A percentile compares a stretch with the other conserved stretches of the same genome.
Conservation (phyloP, 2,888 invertebrate species). For the Exocentrus adspersus region DNA sequence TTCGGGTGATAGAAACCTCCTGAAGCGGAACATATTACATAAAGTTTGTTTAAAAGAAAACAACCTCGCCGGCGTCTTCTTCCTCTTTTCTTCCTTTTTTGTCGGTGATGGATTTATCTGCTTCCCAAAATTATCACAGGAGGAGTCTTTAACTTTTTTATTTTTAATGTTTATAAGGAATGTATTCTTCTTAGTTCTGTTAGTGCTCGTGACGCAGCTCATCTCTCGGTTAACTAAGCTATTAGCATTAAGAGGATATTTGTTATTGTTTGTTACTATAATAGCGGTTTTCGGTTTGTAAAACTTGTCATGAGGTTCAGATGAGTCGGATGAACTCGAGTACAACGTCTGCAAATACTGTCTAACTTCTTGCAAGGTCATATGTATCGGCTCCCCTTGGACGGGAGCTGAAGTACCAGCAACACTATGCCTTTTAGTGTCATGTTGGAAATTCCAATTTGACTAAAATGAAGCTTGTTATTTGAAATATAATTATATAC, state of each 20-base stretch:
- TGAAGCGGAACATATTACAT: constrained; percentile 83
- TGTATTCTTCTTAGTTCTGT: constrained; percentile 65
- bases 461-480: constrained; percentile 53
- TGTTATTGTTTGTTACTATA: constrained; percentile 52
- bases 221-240: constrained; percentile 44
- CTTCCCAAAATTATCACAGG: constrained; percentile 61
- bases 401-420: constrained; percentile 70
- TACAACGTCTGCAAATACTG: constrained; percentile 85
- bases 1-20: constrained; percentile 67
- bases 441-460: constrained; percentile 53
- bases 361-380: constrained; percentile 86
- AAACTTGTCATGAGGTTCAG: constrained; percentile 64
- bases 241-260: constrained; percentile 44
- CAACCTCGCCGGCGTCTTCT: constrained; percentile 73
- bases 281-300: constrained; percentile 50
- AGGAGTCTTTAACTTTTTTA: constrained; percentile 67
- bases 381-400: constrained; percentile 80
- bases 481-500: not conserved
- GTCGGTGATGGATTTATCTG: constrained; percentile 60
- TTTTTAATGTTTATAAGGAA: constrained; percentile 72
- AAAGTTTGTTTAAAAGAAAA: constrained; percentile 85
- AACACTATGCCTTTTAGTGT: constrained; percentile 74
- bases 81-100: constrained; percentile 64
- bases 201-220: constrained; percentile 63
- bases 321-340: constrained; percentile 79